A percentile compares a stretch with the other conserved stretches of the same genome.
Evolutionary conservation across 2,888 invertebrate genomes (phyloP).

Genomic region (Pyrrhia umbra): DNA sequence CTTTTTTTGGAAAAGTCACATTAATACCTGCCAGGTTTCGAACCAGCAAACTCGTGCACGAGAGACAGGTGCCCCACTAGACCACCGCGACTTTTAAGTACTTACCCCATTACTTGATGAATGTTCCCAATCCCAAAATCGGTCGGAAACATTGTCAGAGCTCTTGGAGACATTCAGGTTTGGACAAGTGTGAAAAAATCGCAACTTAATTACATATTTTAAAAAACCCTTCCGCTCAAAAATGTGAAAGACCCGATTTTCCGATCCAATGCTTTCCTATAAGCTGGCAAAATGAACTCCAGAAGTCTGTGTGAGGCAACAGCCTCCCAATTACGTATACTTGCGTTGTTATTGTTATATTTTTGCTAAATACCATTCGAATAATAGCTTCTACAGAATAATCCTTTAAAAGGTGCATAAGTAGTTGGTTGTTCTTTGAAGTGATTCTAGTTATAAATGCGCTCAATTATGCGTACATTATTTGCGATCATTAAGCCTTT

Average conservation of each 20-base stretch:
- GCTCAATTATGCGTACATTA: slow-evolving; percentile 73
- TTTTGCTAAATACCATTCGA: slow-evolving; percentile 54
- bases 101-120: too few species aligned
- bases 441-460: slow-evolving; percentile 64
- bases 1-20: too few species aligned
- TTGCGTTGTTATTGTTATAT: slow-evolving; percentile 61
- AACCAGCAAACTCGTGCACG: too few species aligned
- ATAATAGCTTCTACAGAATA: slow-evolving; percentile 61
- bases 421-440: slow-evolving; percentile 60
- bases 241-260: slow-evolving; percentile 38
- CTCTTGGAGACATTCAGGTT: background rate
- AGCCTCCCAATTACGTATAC: slow-evolving; percentile 57
- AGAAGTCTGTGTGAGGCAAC: slow-evolving; percentile 47
- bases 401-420: slow-evolving; percentile 68
- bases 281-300: slow-evolving; percentile 31
- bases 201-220: slow-evolving; percentile 6
- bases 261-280: slow-evolving; percentile 32
- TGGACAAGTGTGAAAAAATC: slow-evolving; percentile 15
- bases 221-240: slow-evolving; percentile 37
- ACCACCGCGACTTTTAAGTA: too few species aligned
- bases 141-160: background rate
- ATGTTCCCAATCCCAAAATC: background rate
- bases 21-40: too few species aligned
- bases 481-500: slow-evolving; percentile 66
- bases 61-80: too few species aligned